These are phyloP conservation scores for Nyctibius grandis DNA, from an alignment of 2,797 vertebrate genomes.

Conservation along the genomic window DNA sequence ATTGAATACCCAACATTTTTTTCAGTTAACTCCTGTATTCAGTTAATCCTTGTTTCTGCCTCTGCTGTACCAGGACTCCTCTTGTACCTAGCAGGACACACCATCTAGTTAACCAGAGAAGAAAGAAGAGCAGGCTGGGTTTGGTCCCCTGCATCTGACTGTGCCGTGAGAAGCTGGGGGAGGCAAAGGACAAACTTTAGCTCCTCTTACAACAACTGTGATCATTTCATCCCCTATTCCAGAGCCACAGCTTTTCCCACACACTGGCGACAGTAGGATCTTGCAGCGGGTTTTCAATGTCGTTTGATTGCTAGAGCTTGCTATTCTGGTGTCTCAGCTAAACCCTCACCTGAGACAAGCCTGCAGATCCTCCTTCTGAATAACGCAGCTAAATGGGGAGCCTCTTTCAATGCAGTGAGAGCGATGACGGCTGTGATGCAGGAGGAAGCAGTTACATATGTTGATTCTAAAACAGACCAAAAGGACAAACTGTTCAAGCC, in stretches of 20 bases:
- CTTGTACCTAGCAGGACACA: neutral
- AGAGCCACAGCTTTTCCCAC: neutral
- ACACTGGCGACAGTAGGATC: neutral
- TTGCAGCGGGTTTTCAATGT: neutral
- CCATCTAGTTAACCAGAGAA: neutral
- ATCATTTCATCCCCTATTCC: neutral
- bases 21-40: neutral
- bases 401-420: neutral
- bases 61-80: accelerated
- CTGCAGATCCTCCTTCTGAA: neutral
- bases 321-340: neutral
- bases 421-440: neutral
- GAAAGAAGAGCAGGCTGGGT: neutral
- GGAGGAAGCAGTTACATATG: constrained; percentile 25
- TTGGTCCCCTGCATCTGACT: neutral
- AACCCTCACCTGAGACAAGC: neutral
- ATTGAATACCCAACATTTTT: neutral
- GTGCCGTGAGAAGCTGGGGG: neutral
- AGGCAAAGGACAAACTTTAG: neutral
- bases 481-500: constrained; percentile 66
- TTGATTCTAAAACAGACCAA: constrained; percentile 55
- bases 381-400: neutral
- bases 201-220: neutral
- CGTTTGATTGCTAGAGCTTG: neutral
- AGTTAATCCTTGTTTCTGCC: neutral